Base-by-base conservation (phyloP, 2,797 vertebrate species). In the Propithecus deckenii region DNA sequence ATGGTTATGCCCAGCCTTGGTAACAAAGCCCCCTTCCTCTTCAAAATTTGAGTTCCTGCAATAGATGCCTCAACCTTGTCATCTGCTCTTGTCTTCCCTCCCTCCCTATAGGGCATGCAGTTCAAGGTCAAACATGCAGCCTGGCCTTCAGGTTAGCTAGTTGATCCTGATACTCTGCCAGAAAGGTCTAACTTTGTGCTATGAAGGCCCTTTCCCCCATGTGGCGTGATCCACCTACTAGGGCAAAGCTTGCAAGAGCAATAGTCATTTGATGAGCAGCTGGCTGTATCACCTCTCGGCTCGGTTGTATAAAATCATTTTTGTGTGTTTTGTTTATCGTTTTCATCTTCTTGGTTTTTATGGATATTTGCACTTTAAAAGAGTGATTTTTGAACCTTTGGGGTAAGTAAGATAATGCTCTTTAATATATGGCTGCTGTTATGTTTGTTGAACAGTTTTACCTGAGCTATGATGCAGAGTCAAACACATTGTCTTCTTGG, bases 401-500 rank as follows among this genome's bases (percentile, higher is more conserved):
- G 18, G 55, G 30, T 76, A 86, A 67, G 22, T 71, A 46, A 89
- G 78, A 83, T 38, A 69, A 79, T 28, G 93, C 32, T 78, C 32
- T 80, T 84, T 96, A 92, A 74, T n/a, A 91, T 61, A 32, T 46
- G 35, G 48, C 87, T 72, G 46, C 32, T 78, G 1, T 55, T 43
- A 3, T 80, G 69, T 94, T 95, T 81, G 23, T 91, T 78, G 78
- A 92, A 38, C 65, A 84, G 46, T 11, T 89, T 86, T 92, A 41
- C 80, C 78, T 59, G 75, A 50, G 35, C 46, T 92, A 0, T 41
- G 38, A 32, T n/a, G 4, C 14, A 63, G 20, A 65, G 69, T 75
- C 46, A 86, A 30, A 52, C 11, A 63, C 23, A 30, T 30, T 76
- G 7, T 81, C 46, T 92, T 86, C 78, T 69, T 41, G 55, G 46